Evolutionary conservation across 2,888 invertebrate genomes (phyloP).

Genomic region (Siphlonurus alternatus): DNA sequence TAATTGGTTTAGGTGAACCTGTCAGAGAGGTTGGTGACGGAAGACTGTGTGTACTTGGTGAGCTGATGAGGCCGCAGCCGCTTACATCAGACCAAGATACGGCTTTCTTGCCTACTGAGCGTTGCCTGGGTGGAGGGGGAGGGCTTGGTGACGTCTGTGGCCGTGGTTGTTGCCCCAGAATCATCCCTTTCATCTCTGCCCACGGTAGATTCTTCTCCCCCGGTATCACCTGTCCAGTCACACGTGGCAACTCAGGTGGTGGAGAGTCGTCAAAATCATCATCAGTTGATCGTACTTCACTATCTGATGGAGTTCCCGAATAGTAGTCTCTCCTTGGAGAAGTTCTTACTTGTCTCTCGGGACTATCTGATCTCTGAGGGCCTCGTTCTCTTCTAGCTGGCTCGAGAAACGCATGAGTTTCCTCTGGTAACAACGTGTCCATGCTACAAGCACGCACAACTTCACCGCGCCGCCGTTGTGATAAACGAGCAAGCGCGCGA

Average conservation of each 20-base stretch:
- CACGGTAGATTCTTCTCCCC: not conserved
- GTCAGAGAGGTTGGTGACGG: not conserved
- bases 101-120: not conserved
- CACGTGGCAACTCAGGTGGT: not conserved
- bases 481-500: not conserved
- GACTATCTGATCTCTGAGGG: not conserved
- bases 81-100: not conserved
- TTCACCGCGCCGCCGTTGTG: not conserved
- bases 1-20: not conserved
- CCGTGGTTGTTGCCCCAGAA: not conserved
- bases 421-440: not conserved
- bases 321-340: not conserved
- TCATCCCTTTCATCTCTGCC: not conserved
- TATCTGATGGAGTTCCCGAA: not conserved
- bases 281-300: not conserved
- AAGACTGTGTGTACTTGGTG: not conserved
- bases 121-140: not conserved
- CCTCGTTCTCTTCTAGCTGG: not conserved
- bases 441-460: not conserved
- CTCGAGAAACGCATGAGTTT: not conserved
- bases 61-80: not conserved
- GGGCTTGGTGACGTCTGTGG: not conserved
- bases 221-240: not conserved
- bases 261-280: slow-evolving; percentile 1
- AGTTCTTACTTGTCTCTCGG: not conserved